Conservation (phyloP, 2,888 invertebrate genomes). For the Acanthosepion esculentum region DNA sequence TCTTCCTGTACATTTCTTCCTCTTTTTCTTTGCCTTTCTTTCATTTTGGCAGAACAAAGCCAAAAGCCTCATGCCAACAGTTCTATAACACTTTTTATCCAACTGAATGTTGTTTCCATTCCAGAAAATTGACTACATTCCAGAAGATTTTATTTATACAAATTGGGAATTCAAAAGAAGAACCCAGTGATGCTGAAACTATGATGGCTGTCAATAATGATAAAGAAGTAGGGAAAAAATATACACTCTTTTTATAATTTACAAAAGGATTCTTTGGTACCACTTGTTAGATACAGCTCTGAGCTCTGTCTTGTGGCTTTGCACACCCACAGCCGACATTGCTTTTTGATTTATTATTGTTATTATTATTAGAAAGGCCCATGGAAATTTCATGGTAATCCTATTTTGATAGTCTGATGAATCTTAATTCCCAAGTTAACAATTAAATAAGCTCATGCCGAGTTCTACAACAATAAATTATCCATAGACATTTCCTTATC, state of each 20-base stretch:
- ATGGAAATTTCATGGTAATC: too few species aligned
- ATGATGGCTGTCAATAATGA: neutral
- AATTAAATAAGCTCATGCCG: too few species aligned
- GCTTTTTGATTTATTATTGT: neutral
- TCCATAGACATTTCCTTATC: too few species aligned
- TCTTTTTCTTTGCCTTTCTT: too few species aligned
- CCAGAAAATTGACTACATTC: neutral
- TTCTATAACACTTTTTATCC: neutral
- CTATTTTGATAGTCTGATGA: too few species aligned
- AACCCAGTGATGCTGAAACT: neutral
- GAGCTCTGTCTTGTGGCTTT: neutral
- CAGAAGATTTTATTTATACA: neutral
- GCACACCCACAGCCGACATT: neutral
- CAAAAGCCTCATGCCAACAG: too few species aligned
- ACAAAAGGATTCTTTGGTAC: conserved; percentile 20
- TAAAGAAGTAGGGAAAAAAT: neutral
- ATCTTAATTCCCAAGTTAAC: too few species aligned
- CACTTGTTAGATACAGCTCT: neutral
- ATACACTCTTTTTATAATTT: neutral
- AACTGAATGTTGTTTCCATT: neutral
- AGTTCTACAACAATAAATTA: too few species aligned
- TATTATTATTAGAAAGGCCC: neutral
- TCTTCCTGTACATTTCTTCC: too few species aligned
- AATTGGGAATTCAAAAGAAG: neutral
- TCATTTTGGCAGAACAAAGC: too few species aligned